phyloP scores from a whole-genome alignment of 2,797 vertebrate genomes.

The Molothrus aeneus region DNA sequence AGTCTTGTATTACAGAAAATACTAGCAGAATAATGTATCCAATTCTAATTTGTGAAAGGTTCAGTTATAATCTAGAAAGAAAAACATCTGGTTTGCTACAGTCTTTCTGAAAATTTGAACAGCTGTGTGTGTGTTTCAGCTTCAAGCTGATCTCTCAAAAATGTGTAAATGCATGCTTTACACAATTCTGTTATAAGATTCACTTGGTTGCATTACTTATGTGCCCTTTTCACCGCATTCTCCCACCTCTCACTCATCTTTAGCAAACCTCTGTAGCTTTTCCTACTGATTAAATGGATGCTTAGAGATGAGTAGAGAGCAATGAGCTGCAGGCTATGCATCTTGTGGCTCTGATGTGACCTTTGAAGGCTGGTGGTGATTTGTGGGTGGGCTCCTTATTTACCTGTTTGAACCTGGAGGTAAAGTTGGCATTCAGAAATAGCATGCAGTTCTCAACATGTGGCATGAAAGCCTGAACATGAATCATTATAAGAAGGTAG shows the following conservation, averaged over 20 bases:
- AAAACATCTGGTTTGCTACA: constrained; percentile 11
- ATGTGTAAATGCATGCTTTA: constrained; percentile 40
- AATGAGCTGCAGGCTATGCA: not conserved
- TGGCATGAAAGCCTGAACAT: not conserved
- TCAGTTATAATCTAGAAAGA: constrained; percentile 18
- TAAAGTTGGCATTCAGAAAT: not conserved
- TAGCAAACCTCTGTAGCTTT: constrained; percentile 43
- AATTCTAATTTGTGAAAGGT: not conserved
- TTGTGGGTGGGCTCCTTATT: constrained; percentile 7
- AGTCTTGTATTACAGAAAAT: not conserved
- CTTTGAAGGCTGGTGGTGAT: not conserved
- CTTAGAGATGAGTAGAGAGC: not conserved
- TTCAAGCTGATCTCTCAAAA: constrained; percentile 34
- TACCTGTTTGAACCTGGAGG: not conserved
- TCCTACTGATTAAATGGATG: constrained; percentile 34
- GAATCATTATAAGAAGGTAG: not conserved
- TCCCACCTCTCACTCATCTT: constrained; percentile 43
- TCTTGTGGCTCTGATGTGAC: not conserved
- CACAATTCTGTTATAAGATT: constrained; percentile 34
- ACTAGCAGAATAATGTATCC: not conserved
- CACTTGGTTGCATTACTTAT: not conserved
- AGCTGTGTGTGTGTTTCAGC: not conserved
- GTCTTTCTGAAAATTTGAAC: constrained; percentile 26
- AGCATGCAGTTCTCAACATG: not conserved
- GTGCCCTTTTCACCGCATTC: constrained; percentile 32